Conservation (phyloP, 2,113 vertebrate genomes). For the Pyrgilauda ruficollis region DNA sequence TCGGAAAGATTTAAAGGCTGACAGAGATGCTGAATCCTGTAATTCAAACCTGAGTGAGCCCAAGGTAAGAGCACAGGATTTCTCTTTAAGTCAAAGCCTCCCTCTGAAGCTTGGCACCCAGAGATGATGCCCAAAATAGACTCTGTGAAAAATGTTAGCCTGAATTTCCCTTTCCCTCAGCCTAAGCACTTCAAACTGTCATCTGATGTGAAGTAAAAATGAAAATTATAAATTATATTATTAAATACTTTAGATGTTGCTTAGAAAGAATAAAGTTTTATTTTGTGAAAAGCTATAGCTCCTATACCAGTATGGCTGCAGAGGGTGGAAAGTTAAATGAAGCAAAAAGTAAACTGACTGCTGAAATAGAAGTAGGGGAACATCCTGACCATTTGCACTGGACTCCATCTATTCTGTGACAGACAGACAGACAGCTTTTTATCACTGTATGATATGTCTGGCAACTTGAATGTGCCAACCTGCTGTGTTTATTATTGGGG, state of each 20-base stretch:
- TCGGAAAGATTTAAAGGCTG: background rate
- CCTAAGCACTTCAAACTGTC: conserved; percentile 23
- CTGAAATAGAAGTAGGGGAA: background rate
- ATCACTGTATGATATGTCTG: background rate
- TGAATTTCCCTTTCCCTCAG: conserved; percentile 30
- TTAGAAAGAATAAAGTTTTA: background rate
- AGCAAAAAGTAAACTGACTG: background rate
- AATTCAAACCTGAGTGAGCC: background rate
- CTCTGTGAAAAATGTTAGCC: conserved; percentile 41
- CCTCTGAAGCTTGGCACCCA: conserved; percentile 32
- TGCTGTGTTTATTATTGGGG: background rate
- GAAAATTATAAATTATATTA: background rate
- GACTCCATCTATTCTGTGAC: background rate
- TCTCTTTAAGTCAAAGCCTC: conserved; percentile 29
- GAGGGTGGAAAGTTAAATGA: background rate
- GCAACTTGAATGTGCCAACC: conserved; percentile 48
- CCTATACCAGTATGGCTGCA: background rate
- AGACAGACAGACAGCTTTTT: background rate
- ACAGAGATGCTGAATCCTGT: background rate
- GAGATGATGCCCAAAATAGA: conserved; percentile 41
- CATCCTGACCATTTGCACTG: background rate
- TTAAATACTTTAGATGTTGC: background rate
- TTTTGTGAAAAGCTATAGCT: background rate
- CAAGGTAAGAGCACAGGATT: background rate
- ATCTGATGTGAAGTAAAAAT: background rate